These are phyloP conservation scores for Anoplophora glabripennis DNA, from an alignment of 1,140 invertebrate genomes.

Conservation along the genomic window DNA sequence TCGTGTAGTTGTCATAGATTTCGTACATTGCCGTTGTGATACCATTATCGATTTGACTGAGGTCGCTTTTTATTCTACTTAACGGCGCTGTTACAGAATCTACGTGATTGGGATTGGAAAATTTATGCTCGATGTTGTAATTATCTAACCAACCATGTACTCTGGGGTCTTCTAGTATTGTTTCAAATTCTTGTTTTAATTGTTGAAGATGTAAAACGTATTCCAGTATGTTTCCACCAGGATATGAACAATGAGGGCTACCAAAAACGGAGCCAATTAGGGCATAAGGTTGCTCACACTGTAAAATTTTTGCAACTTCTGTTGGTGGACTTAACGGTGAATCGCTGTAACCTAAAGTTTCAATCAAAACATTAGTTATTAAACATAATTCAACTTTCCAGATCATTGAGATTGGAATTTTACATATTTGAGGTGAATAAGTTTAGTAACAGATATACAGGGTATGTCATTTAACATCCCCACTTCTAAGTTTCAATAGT, in stretches of 20 bases:
- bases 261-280: constrained; percentile 40
- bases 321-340: constrained; percentile 57
- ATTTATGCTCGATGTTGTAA: constrained; percentile 73
- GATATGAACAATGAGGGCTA: constrained; percentile 32
- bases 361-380: background rate
- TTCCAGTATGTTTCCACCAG: constrained; percentile 36
- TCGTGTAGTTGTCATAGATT: constrained; percentile 71
- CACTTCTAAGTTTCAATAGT: no score
- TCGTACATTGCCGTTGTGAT: constrained; percentile 62
- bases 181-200: constrained; percentile 33
- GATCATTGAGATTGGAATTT: no score
- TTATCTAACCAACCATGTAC: constrained; percentile 69
- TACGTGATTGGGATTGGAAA: constrained; percentile 58
- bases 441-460: no score
- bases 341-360: constrained; percentile 53
- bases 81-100: constrained; percentile 43
- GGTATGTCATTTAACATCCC: no score
- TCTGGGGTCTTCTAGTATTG: constrained; percentile 29
- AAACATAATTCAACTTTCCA: no score
- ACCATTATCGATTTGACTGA: constrained; percentile 59
- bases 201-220: constrained; percentile 31
- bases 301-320: constrained; percentile 36
- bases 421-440: no score
- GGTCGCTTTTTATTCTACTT: constrained; percentile 62
- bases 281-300: constrained; percentile 46